Conservation (phyloP, 2,113 vertebrate genomes). For the Sminthopsis crassicaudata region DNA sequence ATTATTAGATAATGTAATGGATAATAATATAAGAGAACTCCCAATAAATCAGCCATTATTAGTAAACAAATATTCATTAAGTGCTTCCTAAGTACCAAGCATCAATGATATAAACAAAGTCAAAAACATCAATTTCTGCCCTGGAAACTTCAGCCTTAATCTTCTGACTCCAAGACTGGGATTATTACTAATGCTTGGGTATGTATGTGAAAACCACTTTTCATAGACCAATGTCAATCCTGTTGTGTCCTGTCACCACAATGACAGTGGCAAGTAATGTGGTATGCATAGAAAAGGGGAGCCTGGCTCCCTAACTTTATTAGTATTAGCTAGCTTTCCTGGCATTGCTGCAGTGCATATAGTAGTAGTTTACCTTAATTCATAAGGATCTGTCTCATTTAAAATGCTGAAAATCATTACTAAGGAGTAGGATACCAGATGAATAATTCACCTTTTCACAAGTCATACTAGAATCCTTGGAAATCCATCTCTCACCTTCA, state of each 20-base stretch:
- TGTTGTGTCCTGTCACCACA: not conserved
- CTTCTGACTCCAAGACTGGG: not conserved
- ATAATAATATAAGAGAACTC: too few species aligned
- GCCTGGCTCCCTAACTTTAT: not conserved
- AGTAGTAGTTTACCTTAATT: constrained; percentile 76
- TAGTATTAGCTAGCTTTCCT: not conserved
- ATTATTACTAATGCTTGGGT: not conserved
- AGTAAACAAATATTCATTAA: too few species aligned
- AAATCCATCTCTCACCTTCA: constrained; percentile 50
- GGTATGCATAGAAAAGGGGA: not conserved
- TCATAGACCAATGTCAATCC: not conserved
- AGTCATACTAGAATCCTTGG: constrained; percentile 63
- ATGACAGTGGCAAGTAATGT: not conserved
- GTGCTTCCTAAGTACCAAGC: too few species aligned
- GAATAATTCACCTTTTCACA: constrained; percentile 72
- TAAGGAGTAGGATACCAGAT: constrained; percentile 77
- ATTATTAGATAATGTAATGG: too few species aligned
- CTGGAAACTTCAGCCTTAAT: not conserved
- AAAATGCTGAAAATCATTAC: constrained; percentile 86
- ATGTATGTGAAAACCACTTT: not conserved
- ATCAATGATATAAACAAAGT: too few species aligned
- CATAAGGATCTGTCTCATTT: constrained; percentile 85
- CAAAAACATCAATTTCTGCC: too few species aligned
- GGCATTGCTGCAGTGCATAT: not conserved
- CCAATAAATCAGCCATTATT: too few species aligned